Base-by-base conservation (phyloP, 2,113 vertebrate species). In the Tyto alba region DNA sequence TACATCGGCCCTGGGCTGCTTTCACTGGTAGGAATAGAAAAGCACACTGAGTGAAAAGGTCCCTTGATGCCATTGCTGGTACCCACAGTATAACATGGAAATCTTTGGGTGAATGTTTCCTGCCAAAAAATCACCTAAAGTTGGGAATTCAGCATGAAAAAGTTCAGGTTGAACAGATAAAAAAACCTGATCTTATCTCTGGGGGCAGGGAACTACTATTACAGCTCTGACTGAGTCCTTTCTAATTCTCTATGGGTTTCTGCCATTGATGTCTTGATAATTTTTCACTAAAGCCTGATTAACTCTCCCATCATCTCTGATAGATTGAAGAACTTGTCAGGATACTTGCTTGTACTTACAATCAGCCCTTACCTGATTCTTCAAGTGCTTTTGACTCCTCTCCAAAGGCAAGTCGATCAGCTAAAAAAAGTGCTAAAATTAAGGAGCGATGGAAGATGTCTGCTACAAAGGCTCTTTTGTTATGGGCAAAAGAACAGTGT, bases 401-500 rank as follows among this genome's bases (percentile, higher is more conserved):
- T 82, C 96, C 98, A 83, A 97, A 97, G 78, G 97, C 98, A 96
- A 98, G 97, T 77, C 98, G 98, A 8, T 89, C 98, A 11, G 97
- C 98, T 16, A 98, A 97, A 45, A 97, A 97, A 77, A 98, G 95
- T 56, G 98, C 98, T 11, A 98, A 98, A 29, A 97, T 98, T 27
- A 99, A 99, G 90, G 93, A 97, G 27, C 98, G 96, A 43, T 99
- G 99, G 97, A 98, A 98, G 92, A 92, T 99, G 16, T 99, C 99
- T 11, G 99, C 99, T 92, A 99, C 99, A 97, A 99, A 99, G 88
- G 98, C 99, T 45, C 98, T 99, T 73, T 91, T 99, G 66, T 96
- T 99, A 30, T 99, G 99, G 99, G 99, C 98, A 43, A 98, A 99
- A 75, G 99, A 99, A 18, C 99, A 99, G 62, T 99, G 99, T 94